A percentile compares a stretch with the other conserved stretches of the same genome.
Evolutionary conservation across 2,113 vertebrate genomes (phyloP).

Genomic region (Propithecus coquereli): DNA sequence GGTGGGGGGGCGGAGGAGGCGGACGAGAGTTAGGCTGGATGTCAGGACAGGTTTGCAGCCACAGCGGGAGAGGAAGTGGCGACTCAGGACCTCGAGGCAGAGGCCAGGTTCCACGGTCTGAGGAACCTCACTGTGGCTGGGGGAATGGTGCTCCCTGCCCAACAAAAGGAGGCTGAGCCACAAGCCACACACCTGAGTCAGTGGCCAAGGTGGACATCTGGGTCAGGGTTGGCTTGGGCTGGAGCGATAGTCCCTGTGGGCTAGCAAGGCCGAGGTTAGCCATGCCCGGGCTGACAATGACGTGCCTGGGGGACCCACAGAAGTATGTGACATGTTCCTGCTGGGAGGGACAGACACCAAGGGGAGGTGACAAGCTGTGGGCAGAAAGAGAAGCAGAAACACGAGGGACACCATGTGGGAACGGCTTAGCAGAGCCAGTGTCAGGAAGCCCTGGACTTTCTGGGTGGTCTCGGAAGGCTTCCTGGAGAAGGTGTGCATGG

Average conservation of each 20-base stretch:
- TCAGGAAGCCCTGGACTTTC: no score
- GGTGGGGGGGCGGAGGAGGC: background rate
- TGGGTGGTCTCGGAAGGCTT: background rate
- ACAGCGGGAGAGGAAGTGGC: background rate
- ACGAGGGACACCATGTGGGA: accelerated
- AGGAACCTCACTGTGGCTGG: background rate
- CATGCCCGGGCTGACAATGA: background rate
- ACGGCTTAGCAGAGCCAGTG: background rate
- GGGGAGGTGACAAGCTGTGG: background rate
- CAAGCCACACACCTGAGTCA: background rate
- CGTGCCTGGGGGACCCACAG: accelerated
- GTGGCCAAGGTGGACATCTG: no score
- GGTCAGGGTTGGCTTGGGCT: background rate
- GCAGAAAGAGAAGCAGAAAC: background rate
- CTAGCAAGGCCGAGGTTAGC: background rate
- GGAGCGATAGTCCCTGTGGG: background rate
- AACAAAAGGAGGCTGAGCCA: background rate
- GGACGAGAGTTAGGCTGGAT: background rate
- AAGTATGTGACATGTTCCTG: background rate
- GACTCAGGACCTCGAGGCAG: background rate
- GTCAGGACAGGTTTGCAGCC: background rate
- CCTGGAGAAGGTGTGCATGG: background rate
- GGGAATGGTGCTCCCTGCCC: background rate
- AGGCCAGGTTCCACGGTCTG: background rate
- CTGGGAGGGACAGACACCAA: background rate